These are phyloP conservation scores for Drosophila truncata DNA, from an alignment of 1,140 invertebrate species.

Conservation along the genomic window DNA sequence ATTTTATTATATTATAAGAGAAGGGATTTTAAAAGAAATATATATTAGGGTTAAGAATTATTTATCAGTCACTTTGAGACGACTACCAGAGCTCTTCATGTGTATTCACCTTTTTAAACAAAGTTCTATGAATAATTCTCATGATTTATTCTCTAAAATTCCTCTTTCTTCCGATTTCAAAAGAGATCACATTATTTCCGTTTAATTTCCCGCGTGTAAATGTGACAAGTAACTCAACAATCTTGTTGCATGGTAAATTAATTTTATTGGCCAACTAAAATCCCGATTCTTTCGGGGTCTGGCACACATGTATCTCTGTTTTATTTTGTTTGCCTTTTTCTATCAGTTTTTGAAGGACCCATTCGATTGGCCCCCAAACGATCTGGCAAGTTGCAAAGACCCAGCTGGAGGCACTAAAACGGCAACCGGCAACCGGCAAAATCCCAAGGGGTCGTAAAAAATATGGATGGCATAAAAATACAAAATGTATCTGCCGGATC, in stretches of 20 bases:
- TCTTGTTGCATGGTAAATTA: constrained; percentile 2
- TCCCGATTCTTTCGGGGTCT: background rate
- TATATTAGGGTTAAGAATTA: too few relatives aligned
- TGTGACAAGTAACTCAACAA: background rate
- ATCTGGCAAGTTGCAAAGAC: constrained; percentile 39
- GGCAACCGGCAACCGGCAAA: background rate
- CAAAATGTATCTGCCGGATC: constrained; percentile 42
- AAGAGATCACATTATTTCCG: background rate
- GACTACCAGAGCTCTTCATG: background rate
- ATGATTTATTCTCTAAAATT: too few relatives aligned
- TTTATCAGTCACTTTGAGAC: too few relatives aligned
- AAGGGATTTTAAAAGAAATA: too few relatives aligned
- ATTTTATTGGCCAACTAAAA: constrained; percentile 10
- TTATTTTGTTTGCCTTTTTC: background rate
- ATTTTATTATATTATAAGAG: too few relatives aligned
- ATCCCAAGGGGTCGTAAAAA: constrained; percentile 41
- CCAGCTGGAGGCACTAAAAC: constrained; percentile 37
- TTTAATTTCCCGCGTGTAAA: background rate
- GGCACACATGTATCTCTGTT: background rate
- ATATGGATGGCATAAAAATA: constrained; percentile 48
- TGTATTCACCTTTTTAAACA: background rate
- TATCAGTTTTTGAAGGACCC: constrained; percentile 1
- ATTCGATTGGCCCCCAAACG: constrained; percentile 19
- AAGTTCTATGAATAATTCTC: too few relatives aligned
- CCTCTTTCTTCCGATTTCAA: too few relatives aligned